These are phyloP conservation scores for Clitarchus hookeri DNA, from an alignment of 2,888 invertebrate species.

Conservation along the genomic window DNA sequence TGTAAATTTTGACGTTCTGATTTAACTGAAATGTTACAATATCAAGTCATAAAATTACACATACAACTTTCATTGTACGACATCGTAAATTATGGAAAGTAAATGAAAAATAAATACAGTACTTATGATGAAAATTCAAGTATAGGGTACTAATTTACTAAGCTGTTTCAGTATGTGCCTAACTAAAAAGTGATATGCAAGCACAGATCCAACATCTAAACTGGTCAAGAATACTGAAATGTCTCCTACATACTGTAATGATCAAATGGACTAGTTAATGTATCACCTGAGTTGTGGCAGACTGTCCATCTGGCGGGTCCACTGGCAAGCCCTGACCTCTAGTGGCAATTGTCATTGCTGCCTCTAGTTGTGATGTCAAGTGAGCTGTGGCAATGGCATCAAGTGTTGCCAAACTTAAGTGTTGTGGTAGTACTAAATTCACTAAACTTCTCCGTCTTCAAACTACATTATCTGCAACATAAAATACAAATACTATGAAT, in stretches of 20 bases:
- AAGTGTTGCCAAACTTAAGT: slow-evolving; percentile 45
- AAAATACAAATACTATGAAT: slow-evolving; percentile 34
- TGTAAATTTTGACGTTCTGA: too few relatives aligned
- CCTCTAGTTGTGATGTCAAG: slow-evolving; percentile 7
- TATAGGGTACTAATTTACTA: too few relatives aligned
- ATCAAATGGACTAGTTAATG: not conserved
- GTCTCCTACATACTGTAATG: not conserved
- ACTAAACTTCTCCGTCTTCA: slow-evolving; percentile 43
- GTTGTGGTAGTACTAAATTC: slow-evolving; percentile 50
- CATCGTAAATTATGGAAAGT: too few relatives aligned
- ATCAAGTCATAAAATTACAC: too few relatives aligned
- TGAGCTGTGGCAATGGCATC: slow-evolving; percentile 33
- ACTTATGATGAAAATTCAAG: too few relatives aligned
- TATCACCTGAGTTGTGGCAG: slow-evolving; percentile 40
- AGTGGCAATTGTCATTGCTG: slow-evolving; percentile 65
- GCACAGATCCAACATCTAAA: too few relatives aligned
- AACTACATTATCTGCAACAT: slow-evolving; percentile 56
- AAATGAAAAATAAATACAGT: too few relatives aligned
- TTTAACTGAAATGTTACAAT: too few relatives aligned
- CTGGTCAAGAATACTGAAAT: too few relatives aligned
- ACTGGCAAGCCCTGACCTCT: slow-evolving; percentile 64
- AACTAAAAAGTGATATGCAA: too few relatives aligned
- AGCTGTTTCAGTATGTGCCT: too few relatives aligned
- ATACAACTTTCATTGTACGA: too few relatives aligned
- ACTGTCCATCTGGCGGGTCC: slow-evolving; percentile 59